phyloP scores from a whole-genome alignment of 1,140 invertebrate genomes.

The Cotesia vestalis region DNA sequence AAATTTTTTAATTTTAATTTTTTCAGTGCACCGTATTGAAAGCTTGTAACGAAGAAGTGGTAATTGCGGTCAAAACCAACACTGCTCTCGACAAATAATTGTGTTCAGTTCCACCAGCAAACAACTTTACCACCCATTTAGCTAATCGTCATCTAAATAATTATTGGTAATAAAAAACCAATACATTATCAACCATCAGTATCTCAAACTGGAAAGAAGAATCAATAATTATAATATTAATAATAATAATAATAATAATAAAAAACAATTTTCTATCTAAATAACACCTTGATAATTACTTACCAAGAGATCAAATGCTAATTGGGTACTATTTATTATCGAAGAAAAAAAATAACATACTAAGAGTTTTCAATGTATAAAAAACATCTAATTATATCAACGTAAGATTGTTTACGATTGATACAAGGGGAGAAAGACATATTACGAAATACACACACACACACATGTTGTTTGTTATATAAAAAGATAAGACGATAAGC shows the following conservation, averaged over 20 bases:
- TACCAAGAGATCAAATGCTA: slow-evolving; percentile 52
- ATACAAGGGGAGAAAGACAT: slow-evolving; percentile 36
- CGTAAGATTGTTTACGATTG: slow-evolving; percentile 47
- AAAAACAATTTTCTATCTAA: slow-evolving; percentile 59
- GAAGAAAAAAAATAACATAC: slow-evolving; percentile 46
- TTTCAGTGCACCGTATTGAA: slow-evolving; percentile 89
- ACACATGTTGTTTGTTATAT: slow-evolving; percentile 64
- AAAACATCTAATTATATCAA: slow-evolving; percentile 34
- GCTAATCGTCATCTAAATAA: slow-evolving; percentile 60
- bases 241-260: slow-evolving; percentile 10
- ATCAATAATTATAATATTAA: too few relatives aligned
- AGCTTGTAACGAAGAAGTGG: slow-evolving; percentile 91
- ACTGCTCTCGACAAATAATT: slow-evolving; percentile 91
- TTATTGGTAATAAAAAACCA: slow-evolving; percentile 55
- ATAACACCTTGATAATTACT: slow-evolving; percentile 40
- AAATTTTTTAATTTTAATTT: slow-evolving; percentile 41
- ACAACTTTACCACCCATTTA: slow-evolving; percentile 60
- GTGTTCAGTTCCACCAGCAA: slow-evolving; percentile 60
- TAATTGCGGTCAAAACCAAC: slow-evolving; percentile 93
- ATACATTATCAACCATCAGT: slow-evolving; percentile 50
- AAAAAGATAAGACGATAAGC: slow-evolving; percentile 56
- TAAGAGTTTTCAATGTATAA: slow-evolving; percentile 58
- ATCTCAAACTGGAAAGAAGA: slow-evolving; percentile 51
- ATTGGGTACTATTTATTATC: slow-evolving; percentile 53
- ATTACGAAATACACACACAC: slow-evolving; percentile 42